Evolutionary conservation across 2,113 vertebrate genomes (phyloP), one percentile per base, ranked within the genome.

Genomic region (Xyrauchen texanus): DNA sequence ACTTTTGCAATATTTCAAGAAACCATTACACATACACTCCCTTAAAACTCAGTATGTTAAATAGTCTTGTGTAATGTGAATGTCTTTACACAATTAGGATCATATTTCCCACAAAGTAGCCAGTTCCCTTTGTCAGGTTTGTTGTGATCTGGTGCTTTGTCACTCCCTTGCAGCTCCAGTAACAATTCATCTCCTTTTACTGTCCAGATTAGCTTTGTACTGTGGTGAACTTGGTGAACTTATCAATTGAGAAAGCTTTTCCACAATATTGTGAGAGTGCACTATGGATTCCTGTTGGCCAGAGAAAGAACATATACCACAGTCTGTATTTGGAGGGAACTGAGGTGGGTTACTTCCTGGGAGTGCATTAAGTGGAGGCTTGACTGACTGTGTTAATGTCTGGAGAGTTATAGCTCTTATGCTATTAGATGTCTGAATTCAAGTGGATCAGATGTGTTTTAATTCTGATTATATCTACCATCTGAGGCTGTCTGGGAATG

Each of bases 271-370:
- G 55, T 74, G 76, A 44, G 63, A 78, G 79, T 2, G 42, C 51
- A 57, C 55, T 47, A 45, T 44, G 84, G 77, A 84, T 82, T 78
- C 68, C 49, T 76, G 66, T 77, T 79, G 85, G 83, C 64, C 57
- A 67, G 76, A 74, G 82, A 83, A 83, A 78, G 12, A 53, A 80
- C 60, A 55, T 76, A 71, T 66, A 79, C 21, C 53, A 62, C 72
- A 44, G 68, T 12, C 68, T 47, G 46, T 77, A 63, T 77, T 80
- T 73, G 75, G 78, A 75, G 85, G 63, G 78, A 72, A 82, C 81
- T 80, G 53, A 7, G 75, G 65, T 74, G 57, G 77, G 82, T 80
- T 68, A 78, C 80, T 52, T 71, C n/a, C n/a, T 65, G 86, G 69
- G 60, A 76, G 73, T 44, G 55, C 68, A 64, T 44, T 65, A 15